Conservation (phyloP, 2,113 vertebrate species). For the Eulacestoma nigropectus region DNA sequence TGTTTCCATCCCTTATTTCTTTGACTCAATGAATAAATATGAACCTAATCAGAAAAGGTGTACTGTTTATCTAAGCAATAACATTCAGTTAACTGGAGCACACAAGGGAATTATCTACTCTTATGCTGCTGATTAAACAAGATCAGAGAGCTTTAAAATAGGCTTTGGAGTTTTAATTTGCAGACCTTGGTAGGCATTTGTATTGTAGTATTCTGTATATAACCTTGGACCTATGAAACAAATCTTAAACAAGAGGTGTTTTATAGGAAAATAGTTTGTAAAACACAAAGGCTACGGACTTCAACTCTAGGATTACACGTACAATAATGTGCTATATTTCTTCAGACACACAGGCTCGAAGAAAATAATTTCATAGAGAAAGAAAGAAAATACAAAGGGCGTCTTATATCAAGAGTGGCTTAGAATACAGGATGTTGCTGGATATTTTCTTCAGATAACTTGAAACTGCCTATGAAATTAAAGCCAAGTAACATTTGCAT, state of each 20-base stretch:
- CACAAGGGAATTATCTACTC: background rate
- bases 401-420: background rate
- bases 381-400: background rate
- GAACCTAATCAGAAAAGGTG: constrained; percentile 15
- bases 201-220: background rate
- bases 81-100: background rate
- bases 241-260: background rate
- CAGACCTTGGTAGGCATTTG: background rate
- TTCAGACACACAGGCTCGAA: background rate
- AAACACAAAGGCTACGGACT: background rate
- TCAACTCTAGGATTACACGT: background rate
- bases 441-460: background rate
- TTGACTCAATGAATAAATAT: constrained; percentile 41
- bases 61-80: constrained; percentile 52
- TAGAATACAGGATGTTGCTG: background rate
- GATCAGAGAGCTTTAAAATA: constrained; percentile 14
- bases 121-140: constrained; percentile 48
- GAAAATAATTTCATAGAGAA: background rate
- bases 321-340: background rate
- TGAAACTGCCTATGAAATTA: background rate
- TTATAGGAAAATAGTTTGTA: background rate
- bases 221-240: background rate
- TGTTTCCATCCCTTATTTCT: background rate
- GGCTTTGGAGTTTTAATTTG: constrained; percentile 28
- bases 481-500: background rate